phyloP scores from a whole-genome alignment of 2,113 vertebrate genomes.

The Sigmodon hispidus region DNA sequence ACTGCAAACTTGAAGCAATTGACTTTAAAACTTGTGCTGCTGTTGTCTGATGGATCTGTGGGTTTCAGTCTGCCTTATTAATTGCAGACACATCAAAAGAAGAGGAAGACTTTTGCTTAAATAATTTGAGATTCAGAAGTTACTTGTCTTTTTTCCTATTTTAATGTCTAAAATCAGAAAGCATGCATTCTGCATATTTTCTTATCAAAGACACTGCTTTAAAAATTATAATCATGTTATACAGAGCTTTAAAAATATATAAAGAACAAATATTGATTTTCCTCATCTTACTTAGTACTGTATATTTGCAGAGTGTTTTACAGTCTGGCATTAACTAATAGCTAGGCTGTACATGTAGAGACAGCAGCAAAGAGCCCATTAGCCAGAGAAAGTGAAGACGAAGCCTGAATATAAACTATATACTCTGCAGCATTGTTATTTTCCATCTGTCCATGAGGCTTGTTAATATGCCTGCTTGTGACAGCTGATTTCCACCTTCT shows the following conservation, averaged over 20 bases:
- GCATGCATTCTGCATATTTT: not conserved
- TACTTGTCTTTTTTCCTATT: not conserved
- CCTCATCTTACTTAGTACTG: not conserved
- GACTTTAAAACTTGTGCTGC: not conserved
- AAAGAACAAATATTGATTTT: conserved; percentile 38
- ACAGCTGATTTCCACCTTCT: not conserved
- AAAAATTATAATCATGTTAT: conserved; percentile 50
- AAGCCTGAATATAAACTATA: not conserved
- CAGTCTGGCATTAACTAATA: not conserved
- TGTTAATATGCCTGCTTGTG: not conserved
- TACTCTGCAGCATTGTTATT: not conserved
- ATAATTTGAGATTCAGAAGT: not conserved
- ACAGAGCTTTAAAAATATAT: not conserved
- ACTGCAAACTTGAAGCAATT: not conserved
- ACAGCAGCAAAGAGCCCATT: not conserved
- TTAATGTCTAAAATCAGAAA: not conserved
- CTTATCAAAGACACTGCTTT: not conserved
- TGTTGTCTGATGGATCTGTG: not conserved
- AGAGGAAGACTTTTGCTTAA: not conserved
- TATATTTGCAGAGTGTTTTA: conserved; percentile 2
- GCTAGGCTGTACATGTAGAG: not conserved
- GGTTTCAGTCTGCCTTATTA: not conserved
- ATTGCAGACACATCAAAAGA: not conserved
- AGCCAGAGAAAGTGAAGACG: conserved; percentile 13
- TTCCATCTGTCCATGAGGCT: not conserved